Base-by-base conservation (phyloP, 2,888 invertebrate genomes). In the Tipula confusa region DNA sequence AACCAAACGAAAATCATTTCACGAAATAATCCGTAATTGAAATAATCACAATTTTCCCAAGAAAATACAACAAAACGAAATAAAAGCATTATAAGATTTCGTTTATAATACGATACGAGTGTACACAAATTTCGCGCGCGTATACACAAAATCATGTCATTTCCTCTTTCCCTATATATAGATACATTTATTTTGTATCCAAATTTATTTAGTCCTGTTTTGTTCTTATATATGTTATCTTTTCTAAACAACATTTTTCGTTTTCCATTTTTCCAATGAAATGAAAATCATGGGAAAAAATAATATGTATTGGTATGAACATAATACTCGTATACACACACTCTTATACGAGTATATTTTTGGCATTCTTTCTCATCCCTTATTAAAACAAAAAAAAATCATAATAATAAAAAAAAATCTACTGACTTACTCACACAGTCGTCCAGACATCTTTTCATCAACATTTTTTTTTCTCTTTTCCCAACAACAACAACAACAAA, bases 361-460 rank as follows among this genome's bases (percentile, higher is more conserved):
- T 31, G 31, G 31, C n/a, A 80, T 80, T 80, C n/a, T 29, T 80
- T 15, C 80, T 31, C 80, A 80, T 80, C 31, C 80, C 80, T 80
- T 80, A n/a, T n/a, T n/a, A 29, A 29, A 29, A 80, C 80, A 80
- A 80, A 79, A 79, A n/a, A n/a, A n/a, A n/a, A n/a, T n/a, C 7
- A 31, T 2, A 28, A 80, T 29, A 80, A 80, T 29, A 31, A 31
- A 80, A 80, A 29, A n/a, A 80, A 29, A 80, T 29, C 15, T 31
- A 80, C 80, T 31, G 80, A 80, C 80, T 80, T 80, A 80, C 80
- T 80, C 80, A 80, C 80, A 80, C 80, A 80, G 31, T 31, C 80
- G 80, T 80, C 80, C 80, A 80, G 80, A 80, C 80, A 80, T 80
- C 80, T 80, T 80, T 80, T 80, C 80, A 80, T 80, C 80, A 80